phyloP scores from a whole-genome alignment of 2,797 vertebrate genomes.

The Siniperca scherzeri region DNA sequence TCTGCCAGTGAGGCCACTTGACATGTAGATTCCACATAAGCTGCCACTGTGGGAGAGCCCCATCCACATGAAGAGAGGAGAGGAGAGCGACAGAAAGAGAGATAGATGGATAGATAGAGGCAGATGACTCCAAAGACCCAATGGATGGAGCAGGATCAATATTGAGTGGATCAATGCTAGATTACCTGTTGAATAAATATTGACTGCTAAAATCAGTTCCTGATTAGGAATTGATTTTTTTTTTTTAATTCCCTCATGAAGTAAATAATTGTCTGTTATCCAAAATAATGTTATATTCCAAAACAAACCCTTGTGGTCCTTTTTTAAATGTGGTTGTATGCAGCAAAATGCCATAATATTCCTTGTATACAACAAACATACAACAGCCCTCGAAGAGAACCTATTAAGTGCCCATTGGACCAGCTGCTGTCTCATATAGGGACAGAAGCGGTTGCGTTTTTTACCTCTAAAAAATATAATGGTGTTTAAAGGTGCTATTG shows the following conservation, averaged over 20 bases:
- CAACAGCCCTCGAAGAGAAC: neutral
- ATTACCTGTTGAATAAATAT: constrained; percentile 26
- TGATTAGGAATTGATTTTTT: constrained; percentile 12
- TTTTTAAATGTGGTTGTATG: neutral
- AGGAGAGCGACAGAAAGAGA: neutral
- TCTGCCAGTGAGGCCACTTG: constrained; percentile 54
- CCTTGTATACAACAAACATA: neutral
- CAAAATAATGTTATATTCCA: neutral
- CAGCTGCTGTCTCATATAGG: neutral
- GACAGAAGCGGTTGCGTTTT: neutral
- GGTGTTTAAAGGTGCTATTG: neutral
- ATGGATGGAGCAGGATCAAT: constrained; percentile 21
- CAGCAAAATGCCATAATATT: neutral
- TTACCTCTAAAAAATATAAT: neutral
- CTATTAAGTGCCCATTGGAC: neutral
- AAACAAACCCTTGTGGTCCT: neutral
- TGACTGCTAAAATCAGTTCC: constrained; percentile 10
- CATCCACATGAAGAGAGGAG: constrained; percentile 29
- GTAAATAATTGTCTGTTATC: neutral
- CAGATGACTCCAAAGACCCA: constrained; percentile 10
- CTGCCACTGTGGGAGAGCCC: constrained; percentile 47
- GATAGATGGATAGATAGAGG: neutral
- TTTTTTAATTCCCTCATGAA: neutral
- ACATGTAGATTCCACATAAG: constrained; percentile 62
- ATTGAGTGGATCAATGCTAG: constrained; percentile 13